phyloP scores from a whole-genome alignment of 2,797 vertebrate species.

The Epinephelus coioides region DNA sequence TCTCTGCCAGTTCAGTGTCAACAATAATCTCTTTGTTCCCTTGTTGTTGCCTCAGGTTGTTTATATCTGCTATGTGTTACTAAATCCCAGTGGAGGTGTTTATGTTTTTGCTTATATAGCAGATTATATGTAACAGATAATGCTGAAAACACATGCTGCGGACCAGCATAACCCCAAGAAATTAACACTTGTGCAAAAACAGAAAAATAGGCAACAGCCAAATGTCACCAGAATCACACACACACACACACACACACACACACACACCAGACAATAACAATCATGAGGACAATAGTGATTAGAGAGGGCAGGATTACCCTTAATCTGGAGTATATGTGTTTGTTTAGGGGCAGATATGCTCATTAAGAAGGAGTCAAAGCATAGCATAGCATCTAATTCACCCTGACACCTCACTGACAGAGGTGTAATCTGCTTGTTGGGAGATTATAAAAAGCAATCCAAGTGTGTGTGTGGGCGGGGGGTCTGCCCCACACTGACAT shows the following conservation, averaged over 20 bases:
- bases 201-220: constrained; percentile 42
- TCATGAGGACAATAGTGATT: constrained; percentile 66
- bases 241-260: background rate
- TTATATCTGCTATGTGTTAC: constrained; percentile 16
- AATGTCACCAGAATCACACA: constrained; percentile 25
- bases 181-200: constrained; percentile 54
- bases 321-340: constrained; percentile 71
- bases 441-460: constrained; percentile 75
- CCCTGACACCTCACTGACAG: constrained; percentile 58
- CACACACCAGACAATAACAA: constrained; percentile 44
- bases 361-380: constrained; percentile 37
- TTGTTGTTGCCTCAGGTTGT: constrained; percentile 42
- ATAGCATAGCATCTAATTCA: constrained; percentile 12
- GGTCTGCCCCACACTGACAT: constrained; percentile 1
- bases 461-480: constrained; percentile 16
- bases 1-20: constrained; percentile 31
- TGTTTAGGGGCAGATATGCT: constrained; percentile 54
- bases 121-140: constrained; percentile 65
- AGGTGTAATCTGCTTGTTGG: constrained; percentile 77
- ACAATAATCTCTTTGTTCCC: constrained; percentile 47
- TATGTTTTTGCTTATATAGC: constrained; percentile 56
- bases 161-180: constrained; percentile 25
- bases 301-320: constrained; percentile 61
- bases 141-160: constrained; percentile 69
- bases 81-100: constrained; percentile 58